These are phyloP conservation scores for Eulacestoma nigropectus DNA, from an alignment of 2,113 vertebrate genomes.

Conservation along the genomic window DNA sequence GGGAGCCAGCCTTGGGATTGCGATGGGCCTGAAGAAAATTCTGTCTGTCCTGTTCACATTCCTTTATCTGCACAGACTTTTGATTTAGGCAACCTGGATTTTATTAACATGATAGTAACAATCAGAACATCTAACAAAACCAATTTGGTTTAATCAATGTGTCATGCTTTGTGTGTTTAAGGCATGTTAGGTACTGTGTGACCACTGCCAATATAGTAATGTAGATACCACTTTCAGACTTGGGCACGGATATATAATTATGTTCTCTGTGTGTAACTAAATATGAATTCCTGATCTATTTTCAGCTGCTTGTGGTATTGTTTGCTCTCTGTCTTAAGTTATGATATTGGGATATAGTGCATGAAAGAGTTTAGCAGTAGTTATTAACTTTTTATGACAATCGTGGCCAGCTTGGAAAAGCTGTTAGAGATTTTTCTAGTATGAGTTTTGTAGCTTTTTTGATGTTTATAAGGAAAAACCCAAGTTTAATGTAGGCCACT, in stretches of 20 bases:
- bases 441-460: not conserved
- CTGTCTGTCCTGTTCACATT: not conserved
- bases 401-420: not conserved
- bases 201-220: not conserved
- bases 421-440: not conserved
- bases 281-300: not conserved
- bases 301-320: not conserved
- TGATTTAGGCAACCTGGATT: not conserved
- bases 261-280: not conserved
- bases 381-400: not conserved
- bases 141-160: accelerated
- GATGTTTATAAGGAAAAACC: not conserved
- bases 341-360: not conserved
- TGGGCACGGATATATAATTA: not conserved
- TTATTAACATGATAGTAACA: not conserved
- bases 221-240: not conserved
- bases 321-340: not conserved
- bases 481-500: not conserved
- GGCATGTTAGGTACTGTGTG: accelerated
- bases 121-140: not conserved
- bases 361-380: not conserved
- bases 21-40: accelerated
- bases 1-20: not conserved
- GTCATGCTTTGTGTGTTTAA: accelerated
- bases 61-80: not conserved